Evolutionary conservation across 2,797 vertebrate species (phyloP).

Genomic region (Acanthopagrus latus): DNA sequence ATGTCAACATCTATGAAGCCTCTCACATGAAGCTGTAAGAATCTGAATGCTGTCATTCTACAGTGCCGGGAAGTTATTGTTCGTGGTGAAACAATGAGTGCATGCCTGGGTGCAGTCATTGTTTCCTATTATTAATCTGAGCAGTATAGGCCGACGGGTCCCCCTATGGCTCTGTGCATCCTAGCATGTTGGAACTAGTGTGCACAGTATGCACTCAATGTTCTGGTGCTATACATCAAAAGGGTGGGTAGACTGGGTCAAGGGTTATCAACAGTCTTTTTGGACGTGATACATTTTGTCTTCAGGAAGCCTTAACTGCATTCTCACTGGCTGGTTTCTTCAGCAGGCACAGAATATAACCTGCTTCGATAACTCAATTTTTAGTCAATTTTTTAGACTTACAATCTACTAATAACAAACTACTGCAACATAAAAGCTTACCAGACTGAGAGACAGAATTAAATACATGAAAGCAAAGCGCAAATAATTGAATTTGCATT

Average conservation of each 20-base stretch:
- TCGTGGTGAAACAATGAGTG: constrained; percentile 35
- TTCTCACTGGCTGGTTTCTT: background rate
- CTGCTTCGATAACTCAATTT: background rate
- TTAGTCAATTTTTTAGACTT: background rate
- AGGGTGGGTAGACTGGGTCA: background rate
- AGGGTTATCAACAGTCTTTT: too few species aligned
- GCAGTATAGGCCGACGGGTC: constrained; percentile 3
- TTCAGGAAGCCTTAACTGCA: background rate
- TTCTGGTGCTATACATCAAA: background rate
- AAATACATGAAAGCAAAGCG: constrained; percentile 28
- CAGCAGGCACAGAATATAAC: background rate
- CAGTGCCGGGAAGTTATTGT: constrained; percentile 9
- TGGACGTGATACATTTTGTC: background rate
- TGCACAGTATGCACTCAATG: background rate
- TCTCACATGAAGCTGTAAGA: background rate
- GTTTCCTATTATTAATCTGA: constrained; percentile 40
- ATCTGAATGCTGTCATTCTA: constrained; percentile 1
- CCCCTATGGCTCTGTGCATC: constrained; percentile 13
- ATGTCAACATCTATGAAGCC: constrained; percentile 12
- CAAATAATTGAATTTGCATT: constrained; percentile 42
- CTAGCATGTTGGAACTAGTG: background rate
- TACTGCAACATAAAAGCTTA: constrained; percentile 1
- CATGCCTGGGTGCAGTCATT: constrained; percentile 25
- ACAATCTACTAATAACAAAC: constrained; percentile 18
- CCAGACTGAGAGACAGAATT: constrained; percentile 13